Evolutionary conservation across 2,113 vertebrate species (phyloP).

Genomic region (Colinus virginianus): DNA sequence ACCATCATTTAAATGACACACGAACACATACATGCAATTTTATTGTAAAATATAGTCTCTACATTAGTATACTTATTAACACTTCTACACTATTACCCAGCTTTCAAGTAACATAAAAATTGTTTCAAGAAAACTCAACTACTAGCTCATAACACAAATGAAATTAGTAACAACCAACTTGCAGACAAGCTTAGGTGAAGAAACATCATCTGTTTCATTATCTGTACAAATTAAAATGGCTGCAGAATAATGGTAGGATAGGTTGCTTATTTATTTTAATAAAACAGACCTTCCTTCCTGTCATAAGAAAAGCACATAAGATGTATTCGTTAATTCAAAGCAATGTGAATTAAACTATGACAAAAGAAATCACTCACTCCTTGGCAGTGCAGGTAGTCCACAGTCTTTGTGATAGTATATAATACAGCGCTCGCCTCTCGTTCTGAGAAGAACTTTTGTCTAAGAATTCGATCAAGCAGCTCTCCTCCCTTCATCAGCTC

Average conservation of each 20-base stretch:
- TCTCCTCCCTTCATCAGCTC: conserved; percentile 98
- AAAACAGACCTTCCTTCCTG: background rate
- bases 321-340: background rate
- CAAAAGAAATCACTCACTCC: conserved; percentile 82
- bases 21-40: background rate
- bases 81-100: background rate
- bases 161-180: background rate
- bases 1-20: background rate
- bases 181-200: background rate
- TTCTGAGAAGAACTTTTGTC: conserved; percentile 96
- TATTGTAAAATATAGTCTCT: background rate
- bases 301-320: background rate
- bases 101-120: background rate
- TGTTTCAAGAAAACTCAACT: background rate
- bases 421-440: conserved; percentile 93
- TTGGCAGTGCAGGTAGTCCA: conserved; percentile 98
- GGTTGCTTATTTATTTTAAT: background rate
- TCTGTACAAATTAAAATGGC: background rate
- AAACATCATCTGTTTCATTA: background rate
- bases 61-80: background rate
- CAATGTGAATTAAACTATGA: background rate
- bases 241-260: background rate
- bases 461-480: conserved; percentile 92
- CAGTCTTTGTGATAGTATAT: conserved; percentile 93
- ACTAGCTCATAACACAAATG: background rate